A percentile compares a stretch with the other conserved stretches of the same genome.
Conservation (phyloP, 2,797 vertebrate species). For the Rousettus madagascariensis region DNA sequence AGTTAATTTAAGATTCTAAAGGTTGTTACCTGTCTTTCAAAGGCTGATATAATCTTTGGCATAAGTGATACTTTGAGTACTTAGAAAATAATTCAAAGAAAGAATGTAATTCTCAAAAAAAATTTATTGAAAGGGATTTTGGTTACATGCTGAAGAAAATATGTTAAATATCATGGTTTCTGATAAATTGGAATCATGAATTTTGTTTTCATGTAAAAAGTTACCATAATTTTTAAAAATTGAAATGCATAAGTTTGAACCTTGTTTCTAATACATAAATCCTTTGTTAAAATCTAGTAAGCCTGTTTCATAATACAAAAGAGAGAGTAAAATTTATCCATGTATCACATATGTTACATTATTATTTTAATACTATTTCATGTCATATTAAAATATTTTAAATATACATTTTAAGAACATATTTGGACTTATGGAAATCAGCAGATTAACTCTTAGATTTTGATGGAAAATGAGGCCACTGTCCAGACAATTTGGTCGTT, state of each 20-base stretch:
- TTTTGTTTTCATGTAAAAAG: background rate
- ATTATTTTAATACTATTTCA: background rate
- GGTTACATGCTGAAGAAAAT: background rate
- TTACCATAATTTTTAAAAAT: background rate
- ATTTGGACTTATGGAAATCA: background rate
- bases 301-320: background rate
- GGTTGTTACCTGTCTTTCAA: background rate
- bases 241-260: slow-evolving; percentile 6
- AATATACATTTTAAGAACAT: background rate
- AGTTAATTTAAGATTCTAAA: background rate
- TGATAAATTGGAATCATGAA: background rate
- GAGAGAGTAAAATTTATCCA: background rate
- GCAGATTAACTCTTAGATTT: background rate
- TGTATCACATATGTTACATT: background rate
- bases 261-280: background rate
- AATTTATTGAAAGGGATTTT: background rate
- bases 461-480: background rate
- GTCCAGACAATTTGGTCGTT: background rate
- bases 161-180: background rate
- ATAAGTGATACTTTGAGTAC: background rate
- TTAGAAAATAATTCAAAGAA: background rate
- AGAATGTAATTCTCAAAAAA: background rate
- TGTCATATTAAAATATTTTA: slow-evolving; percentile 24
- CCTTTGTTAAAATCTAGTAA: background rate
- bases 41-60: background rate